phyloP scores from a whole-genome alignment of 2,113 vertebrate species.

The Puffinus mauretanicus region DNA sequence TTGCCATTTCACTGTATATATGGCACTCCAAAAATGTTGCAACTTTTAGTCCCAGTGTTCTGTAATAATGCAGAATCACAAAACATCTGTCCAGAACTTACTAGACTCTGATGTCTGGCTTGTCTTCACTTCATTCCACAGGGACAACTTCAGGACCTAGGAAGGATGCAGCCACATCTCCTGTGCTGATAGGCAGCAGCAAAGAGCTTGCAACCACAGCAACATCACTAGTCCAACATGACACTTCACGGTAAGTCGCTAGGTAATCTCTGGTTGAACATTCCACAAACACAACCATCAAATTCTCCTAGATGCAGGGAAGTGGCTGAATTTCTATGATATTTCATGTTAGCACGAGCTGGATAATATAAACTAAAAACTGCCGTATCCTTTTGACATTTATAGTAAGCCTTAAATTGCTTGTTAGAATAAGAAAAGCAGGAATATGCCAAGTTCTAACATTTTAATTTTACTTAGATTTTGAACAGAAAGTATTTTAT shows the following conservation, averaged over 20 bases:
- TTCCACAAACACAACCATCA: neutral
- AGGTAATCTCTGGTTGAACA: constrained; percentile 21
- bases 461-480: constrained; percentile 58
- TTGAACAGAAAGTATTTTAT: constrained; percentile 47
- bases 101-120: neutral
- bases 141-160: constrained; percentile 26
- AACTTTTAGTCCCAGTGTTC: neutral
- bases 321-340: constrained; percentile 15
- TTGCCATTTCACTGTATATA: neutral
- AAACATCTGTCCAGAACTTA: neutral
- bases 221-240: constrained; percentile 35
- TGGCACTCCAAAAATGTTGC: neutral
- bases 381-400: constrained; percentile 55
- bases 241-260: constrained; percentile 61
- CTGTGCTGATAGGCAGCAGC: constrained; percentile 54
- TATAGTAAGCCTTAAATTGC: constrained; percentile 58
- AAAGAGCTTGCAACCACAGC: constrained; percentile 11
- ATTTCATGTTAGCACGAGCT: neutral
- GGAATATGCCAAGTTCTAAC: constrained; percentile 51
- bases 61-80: neutral
- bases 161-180: constrained; percentile 79
- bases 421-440: constrained; percentile 51
- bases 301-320: neutral
- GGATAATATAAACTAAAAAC: constrained; percentile 43
- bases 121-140: constrained; percentile 58